Conservation (phyloP, 2,113 vertebrate genomes). For the Paracanthobrama guichenoti region DNA sequence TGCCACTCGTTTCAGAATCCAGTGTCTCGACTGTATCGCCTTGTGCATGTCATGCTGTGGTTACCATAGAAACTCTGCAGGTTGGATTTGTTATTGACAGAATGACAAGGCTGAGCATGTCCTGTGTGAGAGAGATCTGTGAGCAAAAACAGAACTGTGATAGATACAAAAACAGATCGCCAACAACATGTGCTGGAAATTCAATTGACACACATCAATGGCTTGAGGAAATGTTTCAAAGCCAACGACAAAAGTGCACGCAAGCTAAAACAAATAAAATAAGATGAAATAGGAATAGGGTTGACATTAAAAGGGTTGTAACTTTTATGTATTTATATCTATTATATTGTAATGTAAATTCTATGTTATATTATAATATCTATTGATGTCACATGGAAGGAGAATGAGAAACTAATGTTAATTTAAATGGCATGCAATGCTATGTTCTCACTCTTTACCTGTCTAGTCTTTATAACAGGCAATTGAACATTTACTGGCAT, state of each 20-base stretch:
- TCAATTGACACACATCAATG: slow-evolving; percentile 64
- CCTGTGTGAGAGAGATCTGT: neutral
- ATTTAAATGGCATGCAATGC: neutral
- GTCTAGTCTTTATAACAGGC: slow-evolving; percentile 63
- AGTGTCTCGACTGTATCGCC: slow-evolving; percentile 17
- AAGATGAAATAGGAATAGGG: neutral
- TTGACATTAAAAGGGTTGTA: neutral
- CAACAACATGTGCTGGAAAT: slow-evolving; percentile 51
- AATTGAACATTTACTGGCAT: slow-evolving; percentile 65
- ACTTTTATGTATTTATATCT: neutral
- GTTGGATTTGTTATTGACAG: slow-evolving; percentile 56
- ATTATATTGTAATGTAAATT: too few relatives aligned
- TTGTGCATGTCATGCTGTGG: slow-evolving; percentile 40
- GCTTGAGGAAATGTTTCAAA: slow-evolving; percentile 52
- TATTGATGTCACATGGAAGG: too few relatives aligned
- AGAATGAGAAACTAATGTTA: neutral
- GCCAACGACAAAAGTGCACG: neutral
- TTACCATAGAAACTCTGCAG: slow-evolving; percentile 66
- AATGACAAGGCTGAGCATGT: slow-evolving; percentile 43
- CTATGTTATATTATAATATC: too few relatives aligned
- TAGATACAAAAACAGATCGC: neutral
- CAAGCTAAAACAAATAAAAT: neutral
- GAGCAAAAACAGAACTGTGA: slow-evolving; percentile 15
- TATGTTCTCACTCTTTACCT: slow-evolving; percentile 25
- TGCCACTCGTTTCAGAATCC: slow-evolving; percentile 53